Conservation (phyloP, 2,113 vertebrate genomes). For the Dromas ardeola region DNA sequence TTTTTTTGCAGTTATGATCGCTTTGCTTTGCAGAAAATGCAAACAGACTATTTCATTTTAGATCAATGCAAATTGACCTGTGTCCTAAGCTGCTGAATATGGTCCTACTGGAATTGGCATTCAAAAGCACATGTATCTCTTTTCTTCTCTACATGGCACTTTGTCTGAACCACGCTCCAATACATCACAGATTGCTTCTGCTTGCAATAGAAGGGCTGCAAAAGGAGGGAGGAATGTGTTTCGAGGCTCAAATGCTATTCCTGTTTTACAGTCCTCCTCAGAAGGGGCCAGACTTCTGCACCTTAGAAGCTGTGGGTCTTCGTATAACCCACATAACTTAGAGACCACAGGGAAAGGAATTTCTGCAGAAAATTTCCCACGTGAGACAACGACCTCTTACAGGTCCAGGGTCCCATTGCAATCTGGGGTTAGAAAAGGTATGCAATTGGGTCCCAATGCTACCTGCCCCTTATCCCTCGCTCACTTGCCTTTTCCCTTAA, state of each 20-base stretch:
- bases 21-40: background rate
- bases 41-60: background rate
- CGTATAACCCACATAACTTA: background rate
- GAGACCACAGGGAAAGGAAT: background rate
- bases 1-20: background rate
- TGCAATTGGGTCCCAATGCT: rapidly evolving
- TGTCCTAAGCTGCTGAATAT: background rate
- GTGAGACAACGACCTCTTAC: background rate
- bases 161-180: background rate
- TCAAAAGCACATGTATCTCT: background rate
- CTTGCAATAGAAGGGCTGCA: background rate
- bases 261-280: background rate
- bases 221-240: background rate
- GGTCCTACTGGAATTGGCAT: background rate
- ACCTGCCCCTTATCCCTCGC: background rate
- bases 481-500: background rate
- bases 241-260: rapidly evolving
- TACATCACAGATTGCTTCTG: background rate
- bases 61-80: background rate
- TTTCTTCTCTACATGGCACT: background rate
- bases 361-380: background rate
- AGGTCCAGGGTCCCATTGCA: background rate
- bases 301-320: background rate
- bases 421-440: background rate
- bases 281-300: background rate